Evolutionary conservation across 2,888 invertebrate species (phyloP).

Genomic region (Onchidella celtica): DNA sequence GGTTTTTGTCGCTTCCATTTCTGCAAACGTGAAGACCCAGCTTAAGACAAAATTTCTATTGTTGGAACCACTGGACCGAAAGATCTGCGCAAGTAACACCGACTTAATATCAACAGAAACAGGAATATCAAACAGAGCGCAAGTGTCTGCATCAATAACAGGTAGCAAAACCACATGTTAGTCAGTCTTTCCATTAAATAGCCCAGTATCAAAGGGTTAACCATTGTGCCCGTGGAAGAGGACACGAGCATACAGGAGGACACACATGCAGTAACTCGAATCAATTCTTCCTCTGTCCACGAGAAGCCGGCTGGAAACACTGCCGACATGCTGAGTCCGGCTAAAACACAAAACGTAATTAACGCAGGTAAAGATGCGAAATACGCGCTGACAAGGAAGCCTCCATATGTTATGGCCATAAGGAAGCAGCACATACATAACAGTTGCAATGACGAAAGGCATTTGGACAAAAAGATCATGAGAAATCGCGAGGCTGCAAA

Average conservation of each 20-base stretch:
- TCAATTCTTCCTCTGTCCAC: conserved; percentile 78
- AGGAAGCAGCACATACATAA: background rate
- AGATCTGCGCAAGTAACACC: too few relatives aligned
- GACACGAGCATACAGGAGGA: conserved; percentile 77
- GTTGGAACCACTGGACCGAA: too few relatives aligned
- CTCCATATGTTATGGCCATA: background rate
- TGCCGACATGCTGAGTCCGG: conserved; percentile 78
- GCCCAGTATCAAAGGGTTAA: conserved; percentile 74
- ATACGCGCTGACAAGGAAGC: conserved; percentile 4
- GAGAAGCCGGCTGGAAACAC: conserved; percentile 79
- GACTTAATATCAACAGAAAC: conserved; percentile 37
- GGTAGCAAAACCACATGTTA: conserved; percentile 76
- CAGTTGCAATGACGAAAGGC: conserved; percentile 54
- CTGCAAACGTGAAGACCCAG: too few relatives aligned
- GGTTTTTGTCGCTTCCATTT: too few relatives aligned
- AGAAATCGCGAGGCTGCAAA: conserved; percentile 78
- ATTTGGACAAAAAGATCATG: conserved; percentile 76
- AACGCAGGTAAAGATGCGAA: too few relatives aligned
- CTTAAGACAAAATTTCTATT: too few relatives aligned
- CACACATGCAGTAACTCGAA: conserved; percentile 78
- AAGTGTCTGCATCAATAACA: conserved; percentile 63
- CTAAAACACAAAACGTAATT: conserved; percentile 58
- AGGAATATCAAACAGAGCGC: conserved; percentile 63
- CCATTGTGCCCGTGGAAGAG: conserved; percentile 78
- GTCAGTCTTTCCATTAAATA: conserved; percentile 70